These are phyloP conservation scores for Lineus longissimus DNA, from an alignment of 1,140 invertebrate species.

Conservation along the genomic window DNA sequence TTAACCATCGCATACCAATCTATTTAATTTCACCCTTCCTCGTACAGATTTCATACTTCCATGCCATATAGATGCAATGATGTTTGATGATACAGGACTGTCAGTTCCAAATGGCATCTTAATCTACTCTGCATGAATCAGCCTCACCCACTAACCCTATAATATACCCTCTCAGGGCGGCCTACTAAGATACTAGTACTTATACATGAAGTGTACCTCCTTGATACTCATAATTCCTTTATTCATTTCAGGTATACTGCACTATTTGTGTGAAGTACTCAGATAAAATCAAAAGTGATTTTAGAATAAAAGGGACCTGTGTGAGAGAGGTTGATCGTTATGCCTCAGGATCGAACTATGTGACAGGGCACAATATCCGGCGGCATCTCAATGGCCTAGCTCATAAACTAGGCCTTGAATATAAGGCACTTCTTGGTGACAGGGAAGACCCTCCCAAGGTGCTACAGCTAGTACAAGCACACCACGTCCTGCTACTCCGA, in stretches of 20 bases:
- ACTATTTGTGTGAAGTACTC: background rate
- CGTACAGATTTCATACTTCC: no score
- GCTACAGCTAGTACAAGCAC: background rate
- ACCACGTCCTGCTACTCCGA: background rate
- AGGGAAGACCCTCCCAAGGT: background rate
- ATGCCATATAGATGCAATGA: no score
- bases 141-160: no score
- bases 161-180: no score
- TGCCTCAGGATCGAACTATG: background rate
- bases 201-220: no score
- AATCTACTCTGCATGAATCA: no score
- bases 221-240: no score
- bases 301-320: background rate
- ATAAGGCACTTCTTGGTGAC: background rate
- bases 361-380: background rate
- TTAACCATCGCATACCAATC: no score
- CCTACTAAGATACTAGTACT: no score
- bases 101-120: no score
- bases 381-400: background rate
- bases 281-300: background rate
- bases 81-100: no score
- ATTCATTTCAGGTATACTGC: conserved; percentile 5
- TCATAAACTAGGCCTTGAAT: background rate
- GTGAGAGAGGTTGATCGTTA: conserved; percentile 1
- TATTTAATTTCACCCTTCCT: no score